A percentile compares a stretch with the other conserved stretches of the same genome.
Evolutionary conservation across 2,113 vertebrate species (phyloP).

Genomic region (Cromileptes altivelis): DNA sequence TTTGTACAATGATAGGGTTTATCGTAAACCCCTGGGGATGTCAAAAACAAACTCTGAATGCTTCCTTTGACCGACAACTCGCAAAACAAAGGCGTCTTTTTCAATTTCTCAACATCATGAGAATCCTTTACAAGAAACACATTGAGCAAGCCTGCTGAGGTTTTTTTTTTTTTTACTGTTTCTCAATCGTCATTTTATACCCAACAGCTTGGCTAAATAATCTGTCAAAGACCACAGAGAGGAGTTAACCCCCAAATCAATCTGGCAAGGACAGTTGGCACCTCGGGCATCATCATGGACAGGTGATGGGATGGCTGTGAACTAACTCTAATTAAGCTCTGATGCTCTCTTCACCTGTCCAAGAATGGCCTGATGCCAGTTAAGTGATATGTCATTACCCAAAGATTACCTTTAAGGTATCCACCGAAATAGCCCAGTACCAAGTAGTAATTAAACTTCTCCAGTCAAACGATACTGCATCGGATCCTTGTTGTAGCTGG

Average conservation of each 20-base stretch:
- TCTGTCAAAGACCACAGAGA: slow-evolving; percentile 44
- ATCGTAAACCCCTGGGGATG: slow-evolving; percentile 50
- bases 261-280: slow-evolving; percentile 47
- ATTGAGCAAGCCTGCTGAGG: slow-evolving; percentile 48
- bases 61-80: slow-evolving; percentile 67
- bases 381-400: slow-evolving; percentile 18
- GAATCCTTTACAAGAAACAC: slow-evolving; percentile 71
- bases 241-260: slow-evolving; percentile 44
- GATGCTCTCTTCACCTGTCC: neutral
- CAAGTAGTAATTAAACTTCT: too few species aligned
- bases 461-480: too few species aligned
- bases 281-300: slow-evolving; percentile 23
- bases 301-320: slow-evolving; percentile 12
- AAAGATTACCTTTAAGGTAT: neutral
- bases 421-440: too few species aligned
- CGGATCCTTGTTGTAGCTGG: too few species aligned
- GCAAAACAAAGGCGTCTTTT: slow-evolving; percentile 74
- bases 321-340: neutral
- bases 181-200: slow-evolving; percentile 65
- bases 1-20: slow-evolving; percentile 58
- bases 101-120: slow-evolving; percentile 72
- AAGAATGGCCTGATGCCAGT: slow-evolving; percentile 7
- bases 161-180: slow-evolving; percentile 12
- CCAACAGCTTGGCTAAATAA: slow-evolving; percentile 51
- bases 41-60: slow-evolving; percentile 71